Percentiles rank a stretch among this genome's conserved stretches.
phyloP scores from a whole-genome alignment of 2,888 invertebrate genomes.

The Nineta flava region DNA sequence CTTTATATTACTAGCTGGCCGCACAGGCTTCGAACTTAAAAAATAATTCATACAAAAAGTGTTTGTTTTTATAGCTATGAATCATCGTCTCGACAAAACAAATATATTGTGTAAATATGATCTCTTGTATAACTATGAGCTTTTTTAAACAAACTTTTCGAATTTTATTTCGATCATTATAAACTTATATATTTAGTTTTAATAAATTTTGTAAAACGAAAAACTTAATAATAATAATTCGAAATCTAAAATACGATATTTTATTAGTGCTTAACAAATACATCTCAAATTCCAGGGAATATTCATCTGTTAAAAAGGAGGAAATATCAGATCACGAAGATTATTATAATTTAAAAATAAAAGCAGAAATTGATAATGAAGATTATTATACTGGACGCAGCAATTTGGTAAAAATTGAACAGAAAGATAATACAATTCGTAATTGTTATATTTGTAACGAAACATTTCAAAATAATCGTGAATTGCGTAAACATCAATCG shows the following conservation, averaged over 20 bases:
- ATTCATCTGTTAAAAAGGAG: neutral
- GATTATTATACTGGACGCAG: slow-evolving; percentile 5
- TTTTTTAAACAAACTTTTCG: too few relatives aligned
- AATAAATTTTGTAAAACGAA: too few relatives aligned
- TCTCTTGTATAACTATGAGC: too few relatives aligned
- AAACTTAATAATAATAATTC: neutral
- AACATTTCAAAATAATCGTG: slow-evolving; percentile 10
- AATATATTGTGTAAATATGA: too few relatives aligned
- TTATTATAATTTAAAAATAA: neutral
- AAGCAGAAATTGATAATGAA: slow-evolving; percentile 1
- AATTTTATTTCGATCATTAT: too few relatives aligned
- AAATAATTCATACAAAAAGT: too few relatives aligned
- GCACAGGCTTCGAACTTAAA: too few relatives aligned
- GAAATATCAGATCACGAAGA: neutral
- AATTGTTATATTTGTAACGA: slow-evolving; percentile 11
- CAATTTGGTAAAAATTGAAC: slow-evolving; percentile 1
- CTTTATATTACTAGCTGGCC: too few relatives aligned
- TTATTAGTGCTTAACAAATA: neutral
- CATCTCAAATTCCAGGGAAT: slow-evolving; percentile 5
- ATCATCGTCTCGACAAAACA: too few relatives aligned
- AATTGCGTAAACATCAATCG: slow-evolving; percentile 12
- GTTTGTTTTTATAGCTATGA: too few relatives aligned
- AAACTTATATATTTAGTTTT: too few relatives aligned
- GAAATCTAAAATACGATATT: neutral
- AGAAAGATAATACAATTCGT: neutral